Conservation (phyloP, 2,113 vertebrate species). For the Harpagus bidentatus region DNA sequence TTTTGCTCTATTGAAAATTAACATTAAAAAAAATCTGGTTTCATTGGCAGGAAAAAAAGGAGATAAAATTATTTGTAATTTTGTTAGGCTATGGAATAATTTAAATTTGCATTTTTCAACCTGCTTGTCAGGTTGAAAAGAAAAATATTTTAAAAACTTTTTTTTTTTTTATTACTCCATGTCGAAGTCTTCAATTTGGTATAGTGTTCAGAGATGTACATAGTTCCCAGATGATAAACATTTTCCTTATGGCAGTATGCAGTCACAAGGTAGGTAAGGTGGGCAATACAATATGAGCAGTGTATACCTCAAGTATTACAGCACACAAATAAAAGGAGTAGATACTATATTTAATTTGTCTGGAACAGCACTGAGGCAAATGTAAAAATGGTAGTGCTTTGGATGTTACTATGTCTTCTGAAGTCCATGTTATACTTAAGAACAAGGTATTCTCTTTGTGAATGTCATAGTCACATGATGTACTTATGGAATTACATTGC, state of each 20-base stretch:
- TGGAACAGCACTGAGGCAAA: not conserved
- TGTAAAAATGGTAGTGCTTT: not conserved
- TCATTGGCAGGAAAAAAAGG: not conserved
- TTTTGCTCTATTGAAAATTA: not conserved
- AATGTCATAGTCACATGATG: constrained; percentile 1
- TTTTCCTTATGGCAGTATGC: not conserved
- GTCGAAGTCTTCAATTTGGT: not conserved
- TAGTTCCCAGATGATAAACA: not conserved
- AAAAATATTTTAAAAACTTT: not conserved
- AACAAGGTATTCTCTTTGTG: not conserved
- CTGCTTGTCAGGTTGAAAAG: not conserved
- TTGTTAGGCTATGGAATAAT: not conserved
- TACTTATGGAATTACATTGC: constrained; percentile 46
- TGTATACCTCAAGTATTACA: not conserved
- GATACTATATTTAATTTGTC: not conserved
- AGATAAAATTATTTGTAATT: not conserved
- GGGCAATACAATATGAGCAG: not conserved
- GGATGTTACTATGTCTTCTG: not conserved
- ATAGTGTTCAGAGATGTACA: not conserved
- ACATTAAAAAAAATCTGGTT: not conserved
- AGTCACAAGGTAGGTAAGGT: not conserved
- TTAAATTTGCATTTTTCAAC: not conserved
- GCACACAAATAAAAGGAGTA: not conserved
- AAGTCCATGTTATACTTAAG: not conserved
- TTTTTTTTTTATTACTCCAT: not conserved